Conservation (phyloP, 2,113 vertebrate species). For the Pluvialis apricaria region DNA sequence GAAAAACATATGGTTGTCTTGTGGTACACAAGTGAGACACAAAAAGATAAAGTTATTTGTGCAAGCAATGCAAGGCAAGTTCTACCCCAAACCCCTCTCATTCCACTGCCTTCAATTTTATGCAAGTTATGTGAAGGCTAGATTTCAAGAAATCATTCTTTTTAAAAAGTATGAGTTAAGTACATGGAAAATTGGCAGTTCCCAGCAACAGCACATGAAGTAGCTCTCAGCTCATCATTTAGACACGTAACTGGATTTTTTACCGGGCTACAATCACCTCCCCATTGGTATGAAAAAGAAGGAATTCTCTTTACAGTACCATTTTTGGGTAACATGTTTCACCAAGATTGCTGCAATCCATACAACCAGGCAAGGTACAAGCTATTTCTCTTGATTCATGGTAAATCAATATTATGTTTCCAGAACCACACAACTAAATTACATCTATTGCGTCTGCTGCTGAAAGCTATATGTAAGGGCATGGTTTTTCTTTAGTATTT, state of each 20-base stretch:
- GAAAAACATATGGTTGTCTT: background rate
- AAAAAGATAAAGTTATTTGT: background rate
- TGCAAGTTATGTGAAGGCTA: background rate
- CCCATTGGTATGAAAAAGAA: background rate
- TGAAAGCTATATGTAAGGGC: constrained; percentile 33
- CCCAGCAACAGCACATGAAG: background rate
- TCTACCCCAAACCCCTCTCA: background rate
- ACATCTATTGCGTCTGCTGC: constrained; percentile 30
- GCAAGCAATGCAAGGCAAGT: background rate
- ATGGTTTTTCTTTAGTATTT: constrained; percentile 32
- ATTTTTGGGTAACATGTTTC: constrained; percentile 10
- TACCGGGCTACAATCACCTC: background rate
- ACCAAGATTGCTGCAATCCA: background rate
- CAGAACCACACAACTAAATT: constrained; percentile 46
- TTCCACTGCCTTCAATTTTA: background rate
- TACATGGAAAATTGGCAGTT: background rate
- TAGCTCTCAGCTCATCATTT: background rate
- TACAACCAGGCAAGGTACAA: background rate
- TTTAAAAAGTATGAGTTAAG: background rate
- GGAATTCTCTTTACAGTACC: background rate
- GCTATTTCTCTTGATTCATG: constrained; percentile 57
- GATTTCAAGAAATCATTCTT: background rate
- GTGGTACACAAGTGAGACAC: background rate
- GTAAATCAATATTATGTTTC: constrained; percentile 65
- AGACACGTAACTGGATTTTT: background rate